These are phyloP conservation scores for Corythaixoides concolor DNA, from an alignment of 2,113 vertebrate species.

Conservation along the genomic window DNA sequence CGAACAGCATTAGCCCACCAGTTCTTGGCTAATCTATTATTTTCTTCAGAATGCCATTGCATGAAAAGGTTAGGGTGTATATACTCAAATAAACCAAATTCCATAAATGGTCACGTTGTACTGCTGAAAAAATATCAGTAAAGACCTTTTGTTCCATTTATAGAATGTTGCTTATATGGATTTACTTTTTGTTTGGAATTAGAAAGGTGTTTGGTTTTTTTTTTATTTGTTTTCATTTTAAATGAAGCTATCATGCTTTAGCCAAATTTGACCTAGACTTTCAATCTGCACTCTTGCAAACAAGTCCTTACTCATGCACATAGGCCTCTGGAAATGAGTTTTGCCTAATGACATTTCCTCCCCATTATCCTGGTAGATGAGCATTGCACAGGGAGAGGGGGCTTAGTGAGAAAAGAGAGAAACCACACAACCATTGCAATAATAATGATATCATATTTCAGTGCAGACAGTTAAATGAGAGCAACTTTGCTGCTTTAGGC, in stretches of 20 bases:
- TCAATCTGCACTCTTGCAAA: not conserved
- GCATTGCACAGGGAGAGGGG: not conserved
- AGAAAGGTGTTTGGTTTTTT: not conserved
- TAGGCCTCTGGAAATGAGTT: not conserved
- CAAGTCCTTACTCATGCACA: not conserved
- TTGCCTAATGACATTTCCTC: not conserved
- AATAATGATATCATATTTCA: not conserved
- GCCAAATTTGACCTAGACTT: not conserved
- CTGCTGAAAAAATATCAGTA: not conserved
- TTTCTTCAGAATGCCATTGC: not conserved
- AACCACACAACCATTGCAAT: not conserved
- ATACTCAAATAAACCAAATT: not conserved
- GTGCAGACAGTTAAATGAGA: not conserved
- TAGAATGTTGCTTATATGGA: not conserved
- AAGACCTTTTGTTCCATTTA: not conserved
- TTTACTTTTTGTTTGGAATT: not conserved
- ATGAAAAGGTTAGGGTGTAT: not conserved
- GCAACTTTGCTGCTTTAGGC: not conserved
- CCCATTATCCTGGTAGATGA: not conserved
- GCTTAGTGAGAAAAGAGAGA: not conserved
- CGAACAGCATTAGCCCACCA: conserved; percentile 3
- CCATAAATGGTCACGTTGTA: not conserved
- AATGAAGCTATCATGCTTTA: not conserved
- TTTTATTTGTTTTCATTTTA: not conserved
- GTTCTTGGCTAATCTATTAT: not conserved